Percentiles rank a stretch among this genome's conserved stretches.
Conservation (phyloP, 2,888 invertebrate species). For the Coronaproctus castanopsis region DNA sequence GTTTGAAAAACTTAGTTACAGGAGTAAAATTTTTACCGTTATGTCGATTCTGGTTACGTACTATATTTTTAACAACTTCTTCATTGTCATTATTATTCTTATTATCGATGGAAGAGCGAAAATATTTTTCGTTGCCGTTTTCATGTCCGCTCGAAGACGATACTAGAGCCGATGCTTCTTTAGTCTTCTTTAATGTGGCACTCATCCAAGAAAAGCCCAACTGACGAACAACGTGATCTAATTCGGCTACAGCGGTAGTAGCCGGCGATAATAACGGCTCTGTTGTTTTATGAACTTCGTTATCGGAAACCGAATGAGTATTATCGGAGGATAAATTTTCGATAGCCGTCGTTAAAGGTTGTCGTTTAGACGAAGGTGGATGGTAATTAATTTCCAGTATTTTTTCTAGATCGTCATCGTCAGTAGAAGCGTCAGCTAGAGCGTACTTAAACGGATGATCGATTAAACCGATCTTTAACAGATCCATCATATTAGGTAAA, state of each 20-base stretch:
- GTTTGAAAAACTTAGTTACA: neutral
- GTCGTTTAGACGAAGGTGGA: neutral
- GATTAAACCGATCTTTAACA: neutral
- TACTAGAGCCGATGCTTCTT: neutral
- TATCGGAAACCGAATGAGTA: neutral
- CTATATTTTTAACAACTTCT: too few relatives aligned
- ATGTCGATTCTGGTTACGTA: too few relatives aligned
- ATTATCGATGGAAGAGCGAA: too few relatives aligned
- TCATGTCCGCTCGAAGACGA: neutral
- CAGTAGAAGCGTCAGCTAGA: neutral
- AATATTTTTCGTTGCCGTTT: neutral
- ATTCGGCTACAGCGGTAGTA: neutral
- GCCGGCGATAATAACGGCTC: neutral
- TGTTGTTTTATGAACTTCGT: neutral
- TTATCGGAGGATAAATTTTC: neutral
- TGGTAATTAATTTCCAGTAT: neutral
- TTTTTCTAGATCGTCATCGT: neutral
- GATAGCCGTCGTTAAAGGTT: neutral
- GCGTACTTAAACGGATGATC: neutral
- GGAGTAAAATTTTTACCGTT: neutral
- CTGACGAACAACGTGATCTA: neutral
- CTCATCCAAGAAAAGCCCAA: neutral
- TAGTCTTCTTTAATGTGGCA: neutral
- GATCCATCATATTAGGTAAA: neutral
- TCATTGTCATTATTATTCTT: neutral